Percentiles rank a stretch among this genome's conserved stretches.
These are phyloP conservation scores for Rynchops niger DNA, from an alignment of 2,113 vertebrate genomes.

Conservation along the genomic window DNA sequence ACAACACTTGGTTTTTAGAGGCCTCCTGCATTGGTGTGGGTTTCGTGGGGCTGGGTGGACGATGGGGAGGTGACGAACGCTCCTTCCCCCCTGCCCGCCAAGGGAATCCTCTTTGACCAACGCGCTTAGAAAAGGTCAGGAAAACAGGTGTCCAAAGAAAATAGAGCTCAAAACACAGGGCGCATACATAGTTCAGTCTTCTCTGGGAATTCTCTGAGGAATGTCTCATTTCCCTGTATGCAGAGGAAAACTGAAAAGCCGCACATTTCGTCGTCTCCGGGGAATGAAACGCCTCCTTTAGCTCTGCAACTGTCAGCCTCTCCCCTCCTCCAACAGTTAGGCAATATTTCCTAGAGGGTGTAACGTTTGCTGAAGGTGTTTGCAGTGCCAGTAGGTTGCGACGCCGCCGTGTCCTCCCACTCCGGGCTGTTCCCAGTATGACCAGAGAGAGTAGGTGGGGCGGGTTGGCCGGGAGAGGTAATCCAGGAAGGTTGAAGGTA, in stretches of 20 bases:
- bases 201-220: background rate
- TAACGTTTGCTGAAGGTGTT: background rate
- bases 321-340: background rate
- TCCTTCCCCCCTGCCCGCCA: background rate
- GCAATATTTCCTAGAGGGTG: constrained; percentile 39
- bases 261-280: accelerated
- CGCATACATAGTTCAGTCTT: accelerated
- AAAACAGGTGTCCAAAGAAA: background rate
- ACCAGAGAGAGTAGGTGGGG: background rate
- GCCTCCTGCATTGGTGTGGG: background rate
- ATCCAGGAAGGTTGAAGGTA: background rate
- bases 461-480: background rate
- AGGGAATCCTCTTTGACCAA: background rate
- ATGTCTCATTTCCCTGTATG: accelerated
- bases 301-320: background rate
- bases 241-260: background rate
- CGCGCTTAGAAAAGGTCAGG: accelerated
- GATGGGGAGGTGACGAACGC: background rate
- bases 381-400: background rate
- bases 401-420: background rate
- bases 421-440: accelerated
- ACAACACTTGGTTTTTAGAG: background rate
- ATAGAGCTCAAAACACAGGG: background rate
- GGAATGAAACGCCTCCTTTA: background rate
- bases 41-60: background rate